Base-by-base conservation (phyloP, 1,140 invertebrate species). In the Halictus rubicundus region DNA sequence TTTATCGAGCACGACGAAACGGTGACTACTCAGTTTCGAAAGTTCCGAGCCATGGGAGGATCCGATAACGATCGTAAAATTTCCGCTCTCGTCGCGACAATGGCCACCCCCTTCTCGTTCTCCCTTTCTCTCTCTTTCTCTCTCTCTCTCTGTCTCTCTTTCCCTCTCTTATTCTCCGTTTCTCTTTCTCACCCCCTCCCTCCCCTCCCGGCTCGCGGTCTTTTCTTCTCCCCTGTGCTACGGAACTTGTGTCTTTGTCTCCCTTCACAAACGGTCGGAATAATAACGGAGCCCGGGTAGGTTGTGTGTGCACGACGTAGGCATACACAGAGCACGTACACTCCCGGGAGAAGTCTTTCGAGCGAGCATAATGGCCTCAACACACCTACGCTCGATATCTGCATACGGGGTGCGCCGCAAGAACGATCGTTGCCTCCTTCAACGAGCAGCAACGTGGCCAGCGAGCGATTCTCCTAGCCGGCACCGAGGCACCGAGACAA, bases 41-140 rank as follows among this genome's bases (percentile, higher is more conserved):
- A 78, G 76, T 79, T 76, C 27, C 39, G 23, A 57, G 80, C 78
- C 64, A 64, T 71, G 75, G 54, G 71, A 42, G 78, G 71, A 68
- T 80, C 72, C 82, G 83, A 85, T 85, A 85, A 85, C 78, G 82
- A 85, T 85, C 83, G 83, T 84, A 84, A 84, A 85, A 84, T 78
- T 80, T 84, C 72, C 68, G 82, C 52, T 84, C 72, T 81, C 73
- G 68, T 81, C 82, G 83, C 73, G 82, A 85, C 83, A 85, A 85
- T 85, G 82, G 68, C 68, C 80, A 68, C 77, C 80, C 79, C 68
- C 74, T 70, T 64, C 49, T 49, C 6, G 37, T 37, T 21, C 49
- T 16, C 49, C 6, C 46, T 49, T 16, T 27, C 6, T 57, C 19
- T 8, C 52, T 32, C 16, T 19, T 0, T 19, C 52, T 3, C 52